Evolutionary conservation across 2,113 vertebrate genomes (phyloP).

Genomic region (Microtus montanus): DNA sequence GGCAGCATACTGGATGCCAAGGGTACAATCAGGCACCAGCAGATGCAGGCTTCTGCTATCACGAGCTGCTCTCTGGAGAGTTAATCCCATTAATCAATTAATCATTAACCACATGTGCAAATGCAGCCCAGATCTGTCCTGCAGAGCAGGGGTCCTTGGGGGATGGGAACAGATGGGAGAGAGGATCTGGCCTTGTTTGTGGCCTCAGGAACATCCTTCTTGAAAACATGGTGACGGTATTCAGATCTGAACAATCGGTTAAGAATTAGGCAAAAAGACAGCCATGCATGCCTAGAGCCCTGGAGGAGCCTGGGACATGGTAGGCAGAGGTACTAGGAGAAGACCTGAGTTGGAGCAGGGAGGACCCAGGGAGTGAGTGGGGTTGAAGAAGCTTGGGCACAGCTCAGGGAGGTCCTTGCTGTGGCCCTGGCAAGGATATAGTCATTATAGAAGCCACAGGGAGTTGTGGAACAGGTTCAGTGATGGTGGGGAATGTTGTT

Average conservation of each 20-base stretch:
- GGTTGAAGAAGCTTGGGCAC: neutral
- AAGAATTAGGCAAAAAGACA: neutral
- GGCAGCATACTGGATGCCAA: neutral
- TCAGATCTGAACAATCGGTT: neutral
- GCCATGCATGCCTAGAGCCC: neutral
- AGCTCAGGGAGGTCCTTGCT: neutral
- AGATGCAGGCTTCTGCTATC: neutral
- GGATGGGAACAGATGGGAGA: neutral
- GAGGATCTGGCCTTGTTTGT: neutral
- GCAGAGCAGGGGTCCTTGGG: neutral
- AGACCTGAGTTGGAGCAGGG: neutral
- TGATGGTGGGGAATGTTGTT: neutral
- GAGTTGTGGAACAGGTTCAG: neutral
- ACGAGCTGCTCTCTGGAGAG: neutral
- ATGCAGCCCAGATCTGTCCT: neutral
- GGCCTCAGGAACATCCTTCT: neutral
- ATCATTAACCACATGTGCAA: neutral
- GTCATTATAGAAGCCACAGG: neutral
- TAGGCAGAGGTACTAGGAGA: neutral
- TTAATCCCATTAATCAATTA: neutral
- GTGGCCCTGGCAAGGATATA: neutral
- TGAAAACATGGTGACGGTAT: neutral
- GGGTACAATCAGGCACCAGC: neutral
- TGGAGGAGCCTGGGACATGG: neutral
- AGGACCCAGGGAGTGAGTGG: fast-evolving